Evolutionary conservation across 1,140 invertebrate genomes (phyloP).

Genomic region (Drosophila pandora): DNA sequence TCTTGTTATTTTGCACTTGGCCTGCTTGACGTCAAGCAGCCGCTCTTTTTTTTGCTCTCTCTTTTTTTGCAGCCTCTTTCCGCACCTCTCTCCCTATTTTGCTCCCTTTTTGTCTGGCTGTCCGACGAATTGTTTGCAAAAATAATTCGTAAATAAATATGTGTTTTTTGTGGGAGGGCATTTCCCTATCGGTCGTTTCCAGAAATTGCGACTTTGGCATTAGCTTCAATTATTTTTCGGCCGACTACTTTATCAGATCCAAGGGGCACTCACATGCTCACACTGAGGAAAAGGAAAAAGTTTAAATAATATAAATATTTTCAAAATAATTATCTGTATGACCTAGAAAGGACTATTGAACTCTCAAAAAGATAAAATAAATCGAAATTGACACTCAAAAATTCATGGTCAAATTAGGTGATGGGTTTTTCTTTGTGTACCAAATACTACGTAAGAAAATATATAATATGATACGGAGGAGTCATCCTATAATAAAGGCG

Average conservation of each 20-base stretch:
- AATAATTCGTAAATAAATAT: constrained; percentile 55
- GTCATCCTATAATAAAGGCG: constrained; percentile 59
- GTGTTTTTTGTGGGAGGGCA: constrained; percentile 57
- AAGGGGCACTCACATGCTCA: constrained; percentile 23
- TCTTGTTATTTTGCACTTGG: constrained; percentile 64
- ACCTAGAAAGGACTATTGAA: constrained; percentile 1
- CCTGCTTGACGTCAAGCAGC: constrained; percentile 66
- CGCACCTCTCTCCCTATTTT: constrained; percentile 1
- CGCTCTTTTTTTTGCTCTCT: constrained; percentile 31
- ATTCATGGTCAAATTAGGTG: constrained; percentile 19
- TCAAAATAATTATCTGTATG: background rate
- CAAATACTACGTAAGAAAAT: constrained; percentile 11
- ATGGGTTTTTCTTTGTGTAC: constrained; percentile 25
- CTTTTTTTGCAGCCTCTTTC: background rate
- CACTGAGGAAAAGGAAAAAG: constrained; percentile 2
- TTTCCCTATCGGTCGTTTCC: constrained; percentile 68
- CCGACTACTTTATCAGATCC: constrained; percentile 55
- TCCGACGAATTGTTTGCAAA: constrained; percentile 47
- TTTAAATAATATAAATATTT: background rate
- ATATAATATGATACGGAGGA: constrained; percentile 44
- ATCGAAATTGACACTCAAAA: constrained; percentile 12
- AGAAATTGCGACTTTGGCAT: constrained; percentile 77
- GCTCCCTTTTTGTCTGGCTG: constrained; percentile 5
- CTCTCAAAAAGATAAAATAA: constrained; percentile 1
- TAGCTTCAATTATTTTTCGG: constrained; percentile 58